These are phyloP conservation scores for Leptinotarsa defecta DNA, from an alignment of 1,140 invertebrate species.

Conservation along the genomic window DNA sequence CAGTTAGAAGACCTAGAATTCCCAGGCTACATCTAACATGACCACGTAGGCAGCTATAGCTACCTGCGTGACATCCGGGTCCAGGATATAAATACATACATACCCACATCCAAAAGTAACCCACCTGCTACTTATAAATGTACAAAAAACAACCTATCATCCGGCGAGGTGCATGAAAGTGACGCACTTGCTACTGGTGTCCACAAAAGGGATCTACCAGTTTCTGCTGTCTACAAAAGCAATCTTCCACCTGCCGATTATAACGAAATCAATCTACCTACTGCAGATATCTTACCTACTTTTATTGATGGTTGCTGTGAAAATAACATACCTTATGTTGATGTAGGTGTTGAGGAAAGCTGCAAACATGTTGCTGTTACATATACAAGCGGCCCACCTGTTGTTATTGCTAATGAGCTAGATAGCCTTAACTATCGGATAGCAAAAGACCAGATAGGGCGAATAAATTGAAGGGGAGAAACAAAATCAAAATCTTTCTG, in stretches of 20 bases:
- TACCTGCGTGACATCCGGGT: too few species aligned
- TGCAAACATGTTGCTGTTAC: too few species aligned
- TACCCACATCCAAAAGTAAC: not conserved
- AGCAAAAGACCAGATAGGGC: too few species aligned
- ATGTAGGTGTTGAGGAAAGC: not conserved
- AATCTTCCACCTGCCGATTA: not conserved
- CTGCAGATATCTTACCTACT: not conserved
- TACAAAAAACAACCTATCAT: not conserved
- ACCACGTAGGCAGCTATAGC: too few species aligned
- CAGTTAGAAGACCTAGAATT: too few species aligned
- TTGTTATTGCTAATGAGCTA: too few species aligned
- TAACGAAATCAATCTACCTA: not conserved
- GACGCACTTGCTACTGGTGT: not conserved
- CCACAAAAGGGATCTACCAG: constrained; percentile 8
- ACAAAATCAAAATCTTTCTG: not conserved
- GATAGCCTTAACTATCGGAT: too few species aligned
- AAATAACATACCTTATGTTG: not conserved
- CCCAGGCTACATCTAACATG: too few species aligned
- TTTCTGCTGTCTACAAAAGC: constrained; percentile 4
- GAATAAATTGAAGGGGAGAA: not conserved
- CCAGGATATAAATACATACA: too few species aligned
- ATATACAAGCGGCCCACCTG: too few species aligned
- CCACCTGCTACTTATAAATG: constrained; percentile 15
- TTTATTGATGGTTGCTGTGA: not conserved
- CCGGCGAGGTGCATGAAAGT: not conserved